Percentiles rank a stretch among this genome's conserved stretches.
Evolutionary conservation across 2,888 invertebrate genomes (phyloP).

Genomic region (Dasypogon diadema): DNA sequence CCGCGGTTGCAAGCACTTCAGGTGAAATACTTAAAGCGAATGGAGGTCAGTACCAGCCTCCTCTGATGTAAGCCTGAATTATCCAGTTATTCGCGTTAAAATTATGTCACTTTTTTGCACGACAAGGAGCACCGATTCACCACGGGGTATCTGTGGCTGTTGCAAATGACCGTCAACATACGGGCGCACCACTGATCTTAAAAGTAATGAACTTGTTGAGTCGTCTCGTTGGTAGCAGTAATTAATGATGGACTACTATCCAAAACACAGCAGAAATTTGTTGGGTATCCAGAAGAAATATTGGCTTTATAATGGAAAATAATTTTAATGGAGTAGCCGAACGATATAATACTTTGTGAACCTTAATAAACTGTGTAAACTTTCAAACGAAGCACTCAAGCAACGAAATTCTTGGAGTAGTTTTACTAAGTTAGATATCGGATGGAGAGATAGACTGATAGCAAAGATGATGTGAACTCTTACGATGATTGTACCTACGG

Average conservation of each 20-base stretch:
- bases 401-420: too few relatives aligned
- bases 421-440: too few relatives aligned
- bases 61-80: conserved; percentile 41
- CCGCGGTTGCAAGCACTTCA: conserved; percentile 44
- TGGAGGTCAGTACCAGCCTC: conserved; percentile 42
- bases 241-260: background rate
- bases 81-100: conserved; percentile 39
- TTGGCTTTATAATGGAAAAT: too few relatives aligned
- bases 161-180: background rate
- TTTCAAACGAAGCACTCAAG: too few relatives aligned
- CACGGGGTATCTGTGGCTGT: background rate
- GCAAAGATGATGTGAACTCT: too few relatives aligned
- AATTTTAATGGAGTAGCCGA: too few relatives aligned
- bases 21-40: conserved; percentile 45
- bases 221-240: background rate
- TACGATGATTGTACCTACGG: too few relatives aligned
- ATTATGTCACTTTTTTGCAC: conserved; percentile 46
- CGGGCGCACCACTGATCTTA: background rate
- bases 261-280: too few relatives aligned
- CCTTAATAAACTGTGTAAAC: too few relatives aligned
- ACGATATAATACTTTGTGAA: too few relatives aligned
- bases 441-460: too few relatives aligned
- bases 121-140: conserved; percentile 3
- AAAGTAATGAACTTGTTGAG: background rate
- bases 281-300: too few relatives aligned